Conservation (phyloP, 1,140 invertebrate species). For the Hypsibius dujardini region DNA sequence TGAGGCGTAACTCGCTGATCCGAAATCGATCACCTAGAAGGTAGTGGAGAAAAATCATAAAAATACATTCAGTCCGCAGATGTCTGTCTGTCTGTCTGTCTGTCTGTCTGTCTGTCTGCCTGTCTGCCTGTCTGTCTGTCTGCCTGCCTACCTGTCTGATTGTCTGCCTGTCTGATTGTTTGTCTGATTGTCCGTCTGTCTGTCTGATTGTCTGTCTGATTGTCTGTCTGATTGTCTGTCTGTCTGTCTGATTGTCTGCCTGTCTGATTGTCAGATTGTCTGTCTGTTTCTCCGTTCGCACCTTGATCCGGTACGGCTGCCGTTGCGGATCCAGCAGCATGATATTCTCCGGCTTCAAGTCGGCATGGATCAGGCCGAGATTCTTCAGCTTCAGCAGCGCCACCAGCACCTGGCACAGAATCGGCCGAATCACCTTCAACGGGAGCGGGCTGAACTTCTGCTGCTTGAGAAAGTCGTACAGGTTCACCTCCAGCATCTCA, state of each 20-base stretch:
- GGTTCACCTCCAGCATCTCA: conserved; percentile 98
- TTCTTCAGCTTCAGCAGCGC: conserved; percentile 95
- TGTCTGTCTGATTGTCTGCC: no score
- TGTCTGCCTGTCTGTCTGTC: no score
- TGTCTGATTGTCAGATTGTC: no score
- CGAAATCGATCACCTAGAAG: conserved; percentile 96
- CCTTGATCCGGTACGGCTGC: conserved; percentile 65
- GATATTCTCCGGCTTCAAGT: conserved; percentile 98
- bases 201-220: no score
- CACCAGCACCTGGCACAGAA: conserved; percentile 93
- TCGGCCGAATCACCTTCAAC: conserved; percentile 92
- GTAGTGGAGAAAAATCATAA: background rate
- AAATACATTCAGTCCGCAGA: no score
- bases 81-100: no score
- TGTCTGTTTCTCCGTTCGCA: background rate
- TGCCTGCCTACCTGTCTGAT: no score
- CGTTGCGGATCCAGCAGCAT: conserved; percentile 95
- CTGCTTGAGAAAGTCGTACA: conserved; percentile 98
- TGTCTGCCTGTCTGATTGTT: no score
- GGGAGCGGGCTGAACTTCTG: conserved; percentile 97
- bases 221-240: no score
- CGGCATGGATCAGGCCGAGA: conserved; percentile 95
- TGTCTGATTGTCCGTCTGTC: no score
- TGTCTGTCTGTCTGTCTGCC: no score
- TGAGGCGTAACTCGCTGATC: conserved; percentile 92